Conservation (phyloP, 2,888 invertebrate species). For the Macrosoma leucophasiata region DNA sequence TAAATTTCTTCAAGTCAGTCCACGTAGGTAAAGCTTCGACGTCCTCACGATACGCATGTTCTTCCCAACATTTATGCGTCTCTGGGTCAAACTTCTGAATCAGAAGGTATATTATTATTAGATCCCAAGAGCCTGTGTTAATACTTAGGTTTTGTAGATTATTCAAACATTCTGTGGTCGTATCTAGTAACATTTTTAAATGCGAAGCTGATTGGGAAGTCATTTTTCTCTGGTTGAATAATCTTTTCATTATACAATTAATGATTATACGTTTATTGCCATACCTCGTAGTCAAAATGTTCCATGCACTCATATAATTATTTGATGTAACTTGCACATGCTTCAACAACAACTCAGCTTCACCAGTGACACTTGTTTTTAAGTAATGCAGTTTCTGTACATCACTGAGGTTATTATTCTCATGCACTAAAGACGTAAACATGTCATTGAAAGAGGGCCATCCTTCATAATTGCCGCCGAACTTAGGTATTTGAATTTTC, state of each 20-base stretch:
- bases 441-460: slow-evolving; percentile 6
- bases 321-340: slow-evolving; percentile 11
- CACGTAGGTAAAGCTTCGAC: slow-evolving; percentile 11
- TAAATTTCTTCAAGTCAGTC: slow-evolving; percentile 10
- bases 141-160: slow-evolving; percentile 5
- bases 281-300: slow-evolving; percentile 15
- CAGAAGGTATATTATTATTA: slow-evolving; percentile 23
- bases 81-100: slow-evolving; percentile 24
- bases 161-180: slow-evolving; percentile 12
- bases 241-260: slow-evolving; percentile 21
- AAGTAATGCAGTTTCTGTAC: slow-evolving; percentile 24
- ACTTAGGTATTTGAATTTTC: slow-evolving; percentile 14
- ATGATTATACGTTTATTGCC: slow-evolving; percentile 23
- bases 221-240: slow-evolving; percentile 23
- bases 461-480: slow-evolving; percentile 2
- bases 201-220: slow-evolving; percentile 15
- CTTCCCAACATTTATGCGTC: slow-evolving; percentile 22
- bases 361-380: slow-evolving; percentile 21
- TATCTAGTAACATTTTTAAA: slow-evolving; percentile 27
- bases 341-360: slow-evolving; percentile 18
- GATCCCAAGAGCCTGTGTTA: slow-evolving; percentile 18
- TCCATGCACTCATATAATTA: slow-evolving; percentile 22
- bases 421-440: slow-evolving; percentile 13
- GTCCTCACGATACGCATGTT: slow-evolving; percentile 8
- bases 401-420: slow-evolving; percentile 4